Percentiles rank a stretch among this genome's conserved stretches.
These are phyloP conservation scores for Vicugna pacos DNA, from an alignment of 2,113 vertebrate species.

Conservation along the genomic window DNA sequence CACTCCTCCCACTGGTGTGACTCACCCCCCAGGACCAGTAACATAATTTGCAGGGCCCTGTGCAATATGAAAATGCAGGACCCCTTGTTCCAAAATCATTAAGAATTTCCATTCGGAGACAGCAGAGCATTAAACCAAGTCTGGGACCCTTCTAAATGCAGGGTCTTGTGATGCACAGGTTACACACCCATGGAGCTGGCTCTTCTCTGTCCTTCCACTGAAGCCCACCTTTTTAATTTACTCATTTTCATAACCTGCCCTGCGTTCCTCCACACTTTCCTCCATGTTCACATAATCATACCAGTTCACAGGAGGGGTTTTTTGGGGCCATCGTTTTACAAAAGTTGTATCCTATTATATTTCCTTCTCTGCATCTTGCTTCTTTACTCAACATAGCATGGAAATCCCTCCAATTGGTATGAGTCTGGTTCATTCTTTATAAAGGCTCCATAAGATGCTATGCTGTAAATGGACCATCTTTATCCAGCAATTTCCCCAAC, in stretches of 20 bases:
- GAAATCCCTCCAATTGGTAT: not conserved
- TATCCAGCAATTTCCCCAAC: not conserved
- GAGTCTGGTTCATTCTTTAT: not conserved
- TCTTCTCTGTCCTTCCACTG: not conserved
- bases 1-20: not conserved
- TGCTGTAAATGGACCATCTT: not conserved
- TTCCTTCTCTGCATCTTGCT: not conserved
- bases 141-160: fast-evolving
- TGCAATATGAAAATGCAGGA: not conserved
- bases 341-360: not conserved
- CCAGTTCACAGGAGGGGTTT: not conserved
- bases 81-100: not conserved
- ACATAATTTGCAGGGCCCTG: not conserved
- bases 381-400: not conserved
- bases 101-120: not conserved
- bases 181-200: fast-evolving
- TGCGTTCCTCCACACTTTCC: not conserved
- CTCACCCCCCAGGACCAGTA: not conserved
- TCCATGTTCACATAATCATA: not conserved
- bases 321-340: not conserved
- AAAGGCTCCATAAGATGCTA: not conserved
- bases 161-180: not conserved
- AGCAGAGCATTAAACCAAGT: not conserved
- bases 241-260: not conserved
- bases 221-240: not conserved